phyloP scores from a whole-genome alignment of 2,113 vertebrate species.

The Eupsittula cactorum region DNA sequence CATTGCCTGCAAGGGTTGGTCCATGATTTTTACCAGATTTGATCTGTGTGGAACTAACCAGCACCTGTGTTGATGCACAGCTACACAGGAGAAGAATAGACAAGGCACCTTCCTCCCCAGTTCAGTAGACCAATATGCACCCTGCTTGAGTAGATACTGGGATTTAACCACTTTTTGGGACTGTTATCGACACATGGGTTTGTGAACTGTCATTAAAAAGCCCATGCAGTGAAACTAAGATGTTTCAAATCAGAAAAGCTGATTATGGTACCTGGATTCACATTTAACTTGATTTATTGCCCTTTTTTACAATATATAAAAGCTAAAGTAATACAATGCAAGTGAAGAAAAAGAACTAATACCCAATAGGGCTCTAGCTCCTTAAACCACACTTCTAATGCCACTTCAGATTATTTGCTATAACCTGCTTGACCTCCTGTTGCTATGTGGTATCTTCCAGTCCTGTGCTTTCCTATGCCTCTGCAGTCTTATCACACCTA shows the following conservation, averaged over 20 bases:
- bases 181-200: rapidly evolving
- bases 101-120: not conserved
- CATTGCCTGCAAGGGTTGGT: not conserved
- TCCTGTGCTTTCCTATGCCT: not conserved
- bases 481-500: not conserved
- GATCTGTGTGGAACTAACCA: not conserved
- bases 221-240: not conserved
- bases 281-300: not conserved
- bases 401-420: not conserved
- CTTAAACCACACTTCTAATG: not conserved
- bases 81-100: not conserved
- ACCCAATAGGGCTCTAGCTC: not conserved
- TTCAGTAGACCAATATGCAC: not conserved
- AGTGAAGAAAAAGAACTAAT: not conserved
- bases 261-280: not conserved
- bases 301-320: not conserved
- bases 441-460: not conserved
- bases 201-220: not conserved
- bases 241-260: not conserved
- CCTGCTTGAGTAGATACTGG: not conserved
- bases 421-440: not conserved
- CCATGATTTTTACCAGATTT: not conserved
- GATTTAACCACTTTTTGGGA: not conserved
- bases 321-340: not conserved
- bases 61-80: not conserved